Evolutionary conservation across 2,888 invertebrate species (phyloP), one percentile per base, ranked within the genome.

Genomic region (Brachynemurus nebulosus): DNA sequence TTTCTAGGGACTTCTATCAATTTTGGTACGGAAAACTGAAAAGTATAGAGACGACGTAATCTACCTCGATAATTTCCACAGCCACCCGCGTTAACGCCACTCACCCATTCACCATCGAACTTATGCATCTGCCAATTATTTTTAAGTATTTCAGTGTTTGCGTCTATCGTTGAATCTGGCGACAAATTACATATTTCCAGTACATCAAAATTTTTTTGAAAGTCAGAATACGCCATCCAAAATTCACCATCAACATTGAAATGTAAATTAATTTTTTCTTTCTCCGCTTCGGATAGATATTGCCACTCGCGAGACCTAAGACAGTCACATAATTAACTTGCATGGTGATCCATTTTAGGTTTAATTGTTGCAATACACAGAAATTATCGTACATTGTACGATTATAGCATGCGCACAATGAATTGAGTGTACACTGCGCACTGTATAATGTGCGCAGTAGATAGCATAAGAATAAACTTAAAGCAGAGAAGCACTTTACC

Each of bases 201-300:
- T 50, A 80, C 76, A 62, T 60, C 68, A 60, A 93, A 96, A 55
- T 86, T 78, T n/a, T 68, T 71, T 40, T 81, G 69, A 57, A 92
- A 93, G 63, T 97, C 96, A 57, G 81, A 82, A 63, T 78, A 92
- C 0, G 90, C 80, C 84, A 95, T 93, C 96, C 96, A 97, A 65
- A 97, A 97, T 66, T 97, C 96, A 1, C 97, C 97, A 57, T 97
- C 97, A 4, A 83, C 76, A 54, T 88, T 89, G 52, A 92, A 91
- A 0, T 78, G 85, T 40, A 97, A 67, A 0, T 93, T 93, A 47
- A 97, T 68, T 48, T 85, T 83, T 50, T 83, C 78, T 62, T 89
- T 91, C 55, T 89, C 86, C 1, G 81, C 75, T 27, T 86, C 79
- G 0, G 89, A 81, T 43, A 96, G 86, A 55, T 77, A 84, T 20